Conservation (phyloP, 1,140 invertebrate species). For the Monochamus saltuarius region DNA sequence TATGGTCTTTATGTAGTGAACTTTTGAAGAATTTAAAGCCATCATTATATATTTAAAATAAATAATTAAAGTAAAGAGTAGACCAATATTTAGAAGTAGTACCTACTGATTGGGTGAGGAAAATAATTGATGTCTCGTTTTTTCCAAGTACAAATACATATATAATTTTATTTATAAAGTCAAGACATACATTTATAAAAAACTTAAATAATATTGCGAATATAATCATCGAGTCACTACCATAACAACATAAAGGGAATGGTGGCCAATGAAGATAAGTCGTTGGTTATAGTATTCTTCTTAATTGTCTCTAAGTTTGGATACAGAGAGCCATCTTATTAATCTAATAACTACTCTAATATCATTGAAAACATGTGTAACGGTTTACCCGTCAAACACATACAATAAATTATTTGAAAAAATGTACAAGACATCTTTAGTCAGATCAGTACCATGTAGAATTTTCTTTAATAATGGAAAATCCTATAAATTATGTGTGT, state of each 20-base stretch:
- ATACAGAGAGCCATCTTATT: constrained; percentile 47
- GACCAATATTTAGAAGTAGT: too few species aligned
- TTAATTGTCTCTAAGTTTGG: constrained; percentile 35
- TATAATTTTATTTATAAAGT: constrained; percentile 46
- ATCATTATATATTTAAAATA: too few species aligned
- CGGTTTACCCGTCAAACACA: constrained; percentile 27
- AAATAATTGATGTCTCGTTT: too few species aligned
- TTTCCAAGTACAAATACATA: constrained; percentile 26
- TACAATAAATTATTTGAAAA: constrained; percentile 42
- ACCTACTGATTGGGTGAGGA: too few species aligned
- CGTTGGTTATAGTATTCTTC: constrained; percentile 29
- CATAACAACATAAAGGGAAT: constrained; percentile 20
- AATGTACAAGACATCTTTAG: constrained; percentile 34
- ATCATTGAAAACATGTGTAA: constrained; percentile 40
- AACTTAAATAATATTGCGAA: constrained; percentile 51
- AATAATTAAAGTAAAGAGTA: too few species aligned
- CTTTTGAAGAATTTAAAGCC: too few species aligned
- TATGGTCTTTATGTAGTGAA: too few species aligned
- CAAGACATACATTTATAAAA: constrained; percentile 48
- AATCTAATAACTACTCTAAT: constrained; percentile 41
- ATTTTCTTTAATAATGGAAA: constrained; percentile 20
- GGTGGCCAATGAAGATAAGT: constrained; percentile 31
- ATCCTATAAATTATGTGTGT: constrained; percentile 23
- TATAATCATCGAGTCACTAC: constrained; percentile 41
- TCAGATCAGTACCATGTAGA: constrained; percentile 42